Base-by-base conservation (phyloP, 2,797 vertebrate genomes). In the Neomorphus geoffroyi region DNA sequence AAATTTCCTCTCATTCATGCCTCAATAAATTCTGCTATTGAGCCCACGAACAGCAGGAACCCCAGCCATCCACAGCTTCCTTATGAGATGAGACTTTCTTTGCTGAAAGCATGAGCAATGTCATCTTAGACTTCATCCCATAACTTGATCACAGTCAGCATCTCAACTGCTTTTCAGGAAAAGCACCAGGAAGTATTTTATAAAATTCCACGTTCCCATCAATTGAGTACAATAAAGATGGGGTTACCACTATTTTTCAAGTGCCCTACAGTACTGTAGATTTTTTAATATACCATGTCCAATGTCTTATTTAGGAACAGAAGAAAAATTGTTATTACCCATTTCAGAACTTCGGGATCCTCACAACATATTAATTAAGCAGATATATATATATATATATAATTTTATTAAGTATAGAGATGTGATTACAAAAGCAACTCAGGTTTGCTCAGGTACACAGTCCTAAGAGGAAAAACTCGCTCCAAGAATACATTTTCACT, bases 401-500 rank as follows among this genome's bases (percentile, higher is more conserved):
- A 17, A 26, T 26, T 56, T 58, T n/a, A 48, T n/a, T 10, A 43
- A 58, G 4, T 3, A 4, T 2, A 14, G 5, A 1, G 12, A 15
- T 7, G 5, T 33, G 28, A 32, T 27, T 26, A 27, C 24, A 18
- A 92, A 77, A 24, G 9, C 14, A 39, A 51, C 19, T 46, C 45
- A 9, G 0, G 21, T 84, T 78, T 73, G 9, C 46, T 57, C 22
- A 30, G 13, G 9, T 62, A 24, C 8, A 9, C 14, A 24, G 1
- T 16, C 71, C 8, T 46, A 43, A 70, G 32, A 71, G 16, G 30
- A 66, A 79, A 57, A 21, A 0, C 13, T 50, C 10, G 1, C 9
- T 21, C 21, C n/a, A 53, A n/a, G 28, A 35, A 37, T 1, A 11
- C 1, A 24, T 9, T 19, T 56, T 46, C 1, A 13, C 2, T 54